phyloP scores from a whole-genome alignment of 1,140 invertebrate species.

The Helicoverpa zea region DNA sequence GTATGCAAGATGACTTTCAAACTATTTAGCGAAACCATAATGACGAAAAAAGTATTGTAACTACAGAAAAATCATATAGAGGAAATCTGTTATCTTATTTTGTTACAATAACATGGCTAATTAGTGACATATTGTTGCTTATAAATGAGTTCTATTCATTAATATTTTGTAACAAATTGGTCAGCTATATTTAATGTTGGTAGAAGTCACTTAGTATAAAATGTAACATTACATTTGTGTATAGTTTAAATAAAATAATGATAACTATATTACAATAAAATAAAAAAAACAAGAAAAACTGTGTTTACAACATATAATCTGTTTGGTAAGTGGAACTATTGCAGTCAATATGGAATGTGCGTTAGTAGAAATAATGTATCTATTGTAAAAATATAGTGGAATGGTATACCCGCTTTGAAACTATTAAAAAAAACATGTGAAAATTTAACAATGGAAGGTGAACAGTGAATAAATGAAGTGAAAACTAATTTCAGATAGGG shows the following conservation, averaged over 20 bases:
- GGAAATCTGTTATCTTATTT: not conserved
- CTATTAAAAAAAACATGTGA: conserved; percentile 1
- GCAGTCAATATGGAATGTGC: conserved; percentile 64
- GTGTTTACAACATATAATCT: conserved; percentile 43
- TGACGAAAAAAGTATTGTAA: not conserved
- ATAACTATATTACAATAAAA: conserved; percentile 18
- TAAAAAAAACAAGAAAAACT: conserved; percentile 29
- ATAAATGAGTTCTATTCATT: conserved; percentile 24
- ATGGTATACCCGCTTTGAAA: conserved; percentile 54
- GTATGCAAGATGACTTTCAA: not conserved
- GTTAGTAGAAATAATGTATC: conserved; percentile 37
- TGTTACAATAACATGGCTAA: conserved; percentile 15
- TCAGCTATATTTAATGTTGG: conserved; percentile 12
- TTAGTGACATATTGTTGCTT: conserved; percentile 38
- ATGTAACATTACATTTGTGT: conserved; percentile 34
- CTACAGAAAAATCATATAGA: not conserved
- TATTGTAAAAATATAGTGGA: conserved; percentile 57
- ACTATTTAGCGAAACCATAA: not conserved
- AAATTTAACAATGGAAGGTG: not conserved
- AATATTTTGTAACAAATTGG: conserved; percentile 43
- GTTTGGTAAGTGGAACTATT: conserved; percentile 58
- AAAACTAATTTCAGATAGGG: not conserved
- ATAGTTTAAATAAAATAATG: conserved; percentile 22
- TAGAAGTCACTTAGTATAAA: conserved; percentile 14
- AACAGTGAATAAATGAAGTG: not conserved